Conservation (phyloP, 1,140 invertebrate species). For the Dinothrombium tinctorium region DNA sequence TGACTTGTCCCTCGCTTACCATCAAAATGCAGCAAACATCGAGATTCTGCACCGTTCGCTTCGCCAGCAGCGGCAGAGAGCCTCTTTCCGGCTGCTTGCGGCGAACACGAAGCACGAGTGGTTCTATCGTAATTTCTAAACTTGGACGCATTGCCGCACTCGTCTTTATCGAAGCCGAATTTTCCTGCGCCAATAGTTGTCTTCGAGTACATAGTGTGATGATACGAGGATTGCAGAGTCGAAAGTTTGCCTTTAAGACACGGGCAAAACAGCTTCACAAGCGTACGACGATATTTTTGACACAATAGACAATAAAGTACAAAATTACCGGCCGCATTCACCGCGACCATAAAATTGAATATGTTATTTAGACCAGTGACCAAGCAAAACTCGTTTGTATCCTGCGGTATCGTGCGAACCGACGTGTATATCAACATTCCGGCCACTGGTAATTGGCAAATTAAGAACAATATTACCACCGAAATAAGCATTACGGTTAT, state of each 20-base stretch:
- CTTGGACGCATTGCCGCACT: too few relatives aligned
- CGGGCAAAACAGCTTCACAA: slow-evolving; percentile 35
- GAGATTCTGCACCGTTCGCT: too few relatives aligned
- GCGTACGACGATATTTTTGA: slow-evolving; percentile 44
- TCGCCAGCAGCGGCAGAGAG: too few relatives aligned
- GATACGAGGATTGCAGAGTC: slow-evolving; percentile 11
- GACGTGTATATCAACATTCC: slow-evolving; percentile 27
- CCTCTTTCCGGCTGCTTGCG: too few relatives aligned
- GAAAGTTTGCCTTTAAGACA: slow-evolving; percentile 16
- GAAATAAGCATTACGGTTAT: slow-evolving; percentile 48
- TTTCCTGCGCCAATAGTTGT: slow-evolving; percentile 15
- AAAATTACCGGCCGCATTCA: slow-evolving; percentile 47
- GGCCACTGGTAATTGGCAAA: slow-evolving; percentile 44
- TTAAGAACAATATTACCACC: slow-evolving; percentile 43
- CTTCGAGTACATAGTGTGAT: neutral
- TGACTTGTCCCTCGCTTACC: too few relatives aligned
- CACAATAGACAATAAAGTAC: slow-evolving; percentile 49
- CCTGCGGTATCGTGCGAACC: slow-evolving; percentile 21
- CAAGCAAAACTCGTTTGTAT: slow-evolving; percentile 21
- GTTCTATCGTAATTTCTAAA: too few relatives aligned
- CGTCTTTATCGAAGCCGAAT: too few relatives aligned
- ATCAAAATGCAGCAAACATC: too few relatives aligned
- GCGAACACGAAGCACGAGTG: too few relatives aligned
- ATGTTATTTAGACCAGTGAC: slow-evolving; percentile 36
- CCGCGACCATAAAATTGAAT: slow-evolving; percentile 39